phyloP scores from a whole-genome alignment of 2,113 vertebrate species.

The Gadus macrocephalus region DNA sequence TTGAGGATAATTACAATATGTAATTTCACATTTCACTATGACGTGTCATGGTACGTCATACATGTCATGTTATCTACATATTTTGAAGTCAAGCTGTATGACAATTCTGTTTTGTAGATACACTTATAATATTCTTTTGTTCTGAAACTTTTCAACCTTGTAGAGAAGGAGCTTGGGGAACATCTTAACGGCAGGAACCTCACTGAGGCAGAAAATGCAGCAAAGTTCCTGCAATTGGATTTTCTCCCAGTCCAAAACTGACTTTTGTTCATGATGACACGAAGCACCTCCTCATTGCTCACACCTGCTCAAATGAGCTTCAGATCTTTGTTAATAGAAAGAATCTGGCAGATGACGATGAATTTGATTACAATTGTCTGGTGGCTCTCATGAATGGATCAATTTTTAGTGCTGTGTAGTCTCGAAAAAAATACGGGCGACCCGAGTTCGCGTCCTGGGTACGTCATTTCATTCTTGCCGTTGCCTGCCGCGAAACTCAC shows the following conservation, averaged over 20 bases:
- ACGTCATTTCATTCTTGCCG: fast-evolving
- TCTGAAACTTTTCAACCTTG: not conserved
- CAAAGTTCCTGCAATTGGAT: no score
- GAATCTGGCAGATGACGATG: not conserved
- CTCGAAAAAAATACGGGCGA: not conserved
- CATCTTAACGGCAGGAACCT: not conserved
- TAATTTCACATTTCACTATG: not conserved
- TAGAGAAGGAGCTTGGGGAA: conserved; percentile 12
- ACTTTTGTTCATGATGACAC: no score
- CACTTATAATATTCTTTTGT: not conserved
- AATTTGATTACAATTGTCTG: conserved; percentile 17
- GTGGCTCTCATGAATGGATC: conserved; percentile 19
- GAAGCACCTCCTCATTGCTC: no score
- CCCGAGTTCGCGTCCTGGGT: not conserved
- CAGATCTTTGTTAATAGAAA: no score
- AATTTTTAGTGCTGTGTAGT: conserved; percentile 1
- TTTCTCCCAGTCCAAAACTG: no score
- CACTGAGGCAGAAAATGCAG: no score
- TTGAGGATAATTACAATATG: not conserved
- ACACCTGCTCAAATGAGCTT: no score
- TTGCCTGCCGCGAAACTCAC: fast-evolving
- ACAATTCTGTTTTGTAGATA: conserved; percentile 5
- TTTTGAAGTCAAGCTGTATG: not conserved
- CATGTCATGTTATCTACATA: no score
- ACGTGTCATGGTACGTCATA: no score